Conservation (phyloP, 2,113 vertebrate genomes). For the Zosterops pallidus region DNA sequence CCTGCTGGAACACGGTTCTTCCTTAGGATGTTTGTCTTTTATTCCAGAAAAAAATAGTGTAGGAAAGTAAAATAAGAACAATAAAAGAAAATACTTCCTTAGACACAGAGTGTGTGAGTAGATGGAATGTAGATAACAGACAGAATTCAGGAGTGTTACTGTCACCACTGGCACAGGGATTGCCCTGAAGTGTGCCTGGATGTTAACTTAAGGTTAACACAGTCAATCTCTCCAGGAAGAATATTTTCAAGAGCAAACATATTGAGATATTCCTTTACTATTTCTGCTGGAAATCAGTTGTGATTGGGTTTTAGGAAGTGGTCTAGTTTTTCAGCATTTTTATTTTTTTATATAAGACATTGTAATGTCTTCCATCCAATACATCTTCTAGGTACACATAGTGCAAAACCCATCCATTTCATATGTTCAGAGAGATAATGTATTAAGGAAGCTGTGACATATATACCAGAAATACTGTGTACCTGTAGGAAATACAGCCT, state of each 20-base stretch:
- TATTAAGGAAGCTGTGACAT: constrained; percentile 30
- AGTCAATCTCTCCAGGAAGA: background rate
- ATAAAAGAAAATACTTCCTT: background rate
- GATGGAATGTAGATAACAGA: background rate
- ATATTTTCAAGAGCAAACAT: background rate
- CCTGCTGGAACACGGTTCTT: background rate
- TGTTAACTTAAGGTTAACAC: background rate
- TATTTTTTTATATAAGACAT: background rate
- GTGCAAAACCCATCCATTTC: constrained; percentile 14
- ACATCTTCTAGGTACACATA: background rate
- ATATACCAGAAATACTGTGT: background rate
- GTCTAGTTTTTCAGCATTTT: background rate
- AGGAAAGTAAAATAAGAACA: background rate
- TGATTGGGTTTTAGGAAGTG: background rate
- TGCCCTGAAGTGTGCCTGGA: background rate
- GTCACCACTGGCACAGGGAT: background rate
- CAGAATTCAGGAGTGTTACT: background rate
- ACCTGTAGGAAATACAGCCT: constrained; percentile 29
- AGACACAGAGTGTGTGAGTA: background rate
- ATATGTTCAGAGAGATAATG: constrained; percentile 2
- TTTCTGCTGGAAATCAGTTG: background rate
- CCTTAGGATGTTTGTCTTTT: background rate
- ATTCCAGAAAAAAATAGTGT: background rate
- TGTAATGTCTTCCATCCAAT: background rate
- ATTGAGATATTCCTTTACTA: background rate